phyloP scores from a whole-genome alignment of 2,888 invertebrate species.

The Epinotia nisella region DNA sequence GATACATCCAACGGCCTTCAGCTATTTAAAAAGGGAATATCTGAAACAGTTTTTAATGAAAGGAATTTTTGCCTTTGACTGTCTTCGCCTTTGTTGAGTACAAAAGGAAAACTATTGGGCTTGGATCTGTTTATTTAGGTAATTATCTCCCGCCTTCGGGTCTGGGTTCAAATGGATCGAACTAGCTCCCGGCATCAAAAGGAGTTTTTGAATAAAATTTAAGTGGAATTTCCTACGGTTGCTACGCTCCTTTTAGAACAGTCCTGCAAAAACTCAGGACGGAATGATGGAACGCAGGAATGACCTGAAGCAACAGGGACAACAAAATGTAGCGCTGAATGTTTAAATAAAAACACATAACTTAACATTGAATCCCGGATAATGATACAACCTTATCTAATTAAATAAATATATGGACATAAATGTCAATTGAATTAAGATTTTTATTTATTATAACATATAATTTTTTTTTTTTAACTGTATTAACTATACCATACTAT shows the following conservation, averaged over 20 bases:
- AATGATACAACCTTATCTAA: too few species aligned
- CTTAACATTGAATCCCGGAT: conserved; percentile 23
- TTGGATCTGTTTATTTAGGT: conserved; percentile 28
- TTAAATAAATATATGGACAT: too few species aligned
- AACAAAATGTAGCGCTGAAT: conserved; percentile 29
- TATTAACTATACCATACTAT: too few species aligned
- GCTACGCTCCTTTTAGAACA: neutral
- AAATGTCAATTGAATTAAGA: too few species aligned
- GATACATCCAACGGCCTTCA: conserved; percentile 16
- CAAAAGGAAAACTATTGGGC: conserved; percentile 19
- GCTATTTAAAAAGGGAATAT: conserved; percentile 29
- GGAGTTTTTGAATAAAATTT: conserved; percentile 5
- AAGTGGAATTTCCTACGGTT: neutral
- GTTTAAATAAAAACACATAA: conserved; percentile 39
- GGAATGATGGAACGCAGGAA: too few species aligned
- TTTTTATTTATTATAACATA: too few species aligned
- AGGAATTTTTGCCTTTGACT: conserved; percentile 36
- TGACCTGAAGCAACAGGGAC: conserved; percentile 27
- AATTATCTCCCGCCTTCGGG: conserved; percentile 30
- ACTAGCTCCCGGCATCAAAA: conserved; percentile 8
- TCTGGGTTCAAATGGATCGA: conserved; percentile 11
- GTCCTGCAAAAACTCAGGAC: too few species aligned
- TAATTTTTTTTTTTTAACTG: too few species aligned
- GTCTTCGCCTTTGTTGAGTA: conserved; percentile 19
- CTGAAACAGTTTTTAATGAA: conserved; percentile 40